These are phyloP conservation scores for Actinia equina DNA, from an alignment of 64 coral and sea anemone species.

Conservation along the genomic window DNA sequence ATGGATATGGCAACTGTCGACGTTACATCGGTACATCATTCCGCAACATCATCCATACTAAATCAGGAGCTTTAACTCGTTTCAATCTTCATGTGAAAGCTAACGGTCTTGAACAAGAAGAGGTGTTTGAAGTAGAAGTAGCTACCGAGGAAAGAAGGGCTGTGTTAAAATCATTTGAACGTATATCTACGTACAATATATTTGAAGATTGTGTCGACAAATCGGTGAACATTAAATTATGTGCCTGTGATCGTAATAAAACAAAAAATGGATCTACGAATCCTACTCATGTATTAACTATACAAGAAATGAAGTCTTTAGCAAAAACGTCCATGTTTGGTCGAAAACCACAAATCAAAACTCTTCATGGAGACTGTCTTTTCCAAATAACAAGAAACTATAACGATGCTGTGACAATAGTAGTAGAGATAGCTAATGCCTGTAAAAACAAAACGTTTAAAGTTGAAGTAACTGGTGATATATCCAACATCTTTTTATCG, in stretches of 20 bases:
- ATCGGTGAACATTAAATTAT: constrained; percentile 31
- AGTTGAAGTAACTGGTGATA: background rate
- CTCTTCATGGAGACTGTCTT: background rate
- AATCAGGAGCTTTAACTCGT: constrained; percentile 2
- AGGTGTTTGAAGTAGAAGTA: constrained; percentile 57
- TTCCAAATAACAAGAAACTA: background rate
- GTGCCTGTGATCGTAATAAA: constrained; percentile 9
- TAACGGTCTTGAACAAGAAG: constrained; percentile 11
- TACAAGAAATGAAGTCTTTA: background rate
- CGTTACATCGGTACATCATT: constrained; percentile 38
- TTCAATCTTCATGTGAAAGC: constrained; percentile 50
- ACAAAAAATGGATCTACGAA: background rate
- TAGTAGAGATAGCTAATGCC: background rate
- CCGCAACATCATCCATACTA: constrained; percentile 6
- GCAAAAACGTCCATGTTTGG: background rate
- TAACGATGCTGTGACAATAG: background rate
- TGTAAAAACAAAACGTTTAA: background rate
- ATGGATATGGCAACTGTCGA: constrained; percentile 46
- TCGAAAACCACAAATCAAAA: background rate
- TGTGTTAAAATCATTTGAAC: no score
- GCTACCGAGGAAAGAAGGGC: background rate
- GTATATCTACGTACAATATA: background rate
- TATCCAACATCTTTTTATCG: no score
- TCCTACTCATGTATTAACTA: background rate
- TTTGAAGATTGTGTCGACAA: constrained; percentile 40